phyloP scores from a whole-genome alignment of 2,113 vertebrate species.

The Acanthisitta chloris region DNA sequence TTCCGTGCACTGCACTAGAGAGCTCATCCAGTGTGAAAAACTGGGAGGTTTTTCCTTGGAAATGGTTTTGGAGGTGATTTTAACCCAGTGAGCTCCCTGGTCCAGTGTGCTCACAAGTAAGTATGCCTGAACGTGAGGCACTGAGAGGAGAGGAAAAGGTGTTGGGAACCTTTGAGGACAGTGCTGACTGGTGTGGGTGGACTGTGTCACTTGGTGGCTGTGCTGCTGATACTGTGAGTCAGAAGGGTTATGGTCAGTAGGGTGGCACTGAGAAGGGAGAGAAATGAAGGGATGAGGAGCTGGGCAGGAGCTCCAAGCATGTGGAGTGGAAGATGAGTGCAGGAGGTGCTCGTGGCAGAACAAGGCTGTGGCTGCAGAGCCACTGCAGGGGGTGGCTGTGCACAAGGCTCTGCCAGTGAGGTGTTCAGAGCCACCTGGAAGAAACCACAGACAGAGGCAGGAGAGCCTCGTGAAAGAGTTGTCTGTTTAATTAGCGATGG shows the following conservation, averaged over 20 bases:
- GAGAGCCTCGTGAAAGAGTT: not conserved
- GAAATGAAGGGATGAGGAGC: not conserved
- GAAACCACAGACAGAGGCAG: not conserved
- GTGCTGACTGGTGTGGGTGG: not conserved
- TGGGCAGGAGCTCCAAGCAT: not conserved
- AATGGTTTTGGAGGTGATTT: not conserved
- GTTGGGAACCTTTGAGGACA: not conserved
- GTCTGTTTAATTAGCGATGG: not conserved
- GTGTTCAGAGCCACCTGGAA: not conserved
- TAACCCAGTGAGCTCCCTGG: not conserved
- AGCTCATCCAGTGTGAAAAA: not conserved
- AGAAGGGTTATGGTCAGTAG: not conserved
- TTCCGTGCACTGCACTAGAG: not conserved
- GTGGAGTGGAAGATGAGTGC: not conserved
- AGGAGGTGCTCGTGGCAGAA: not conserved
- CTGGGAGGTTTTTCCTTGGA: accelerated
- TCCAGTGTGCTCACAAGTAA: not conserved
- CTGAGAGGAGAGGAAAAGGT: not conserved
- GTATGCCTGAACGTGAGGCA: not conserved
- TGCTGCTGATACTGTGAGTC: not conserved
- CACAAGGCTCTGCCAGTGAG: not conserved
- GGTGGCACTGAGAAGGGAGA: not conserved
- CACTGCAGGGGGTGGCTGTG: not conserved
- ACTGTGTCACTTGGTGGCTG: not conserved
- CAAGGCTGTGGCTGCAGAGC: not conserved